Percentiles rank a stretch among this genome's conserved stretches.
phyloP scores from a whole-genome alignment of 1,140 invertebrate genomes.

The Bombus haemorrhoidalis region DNA sequence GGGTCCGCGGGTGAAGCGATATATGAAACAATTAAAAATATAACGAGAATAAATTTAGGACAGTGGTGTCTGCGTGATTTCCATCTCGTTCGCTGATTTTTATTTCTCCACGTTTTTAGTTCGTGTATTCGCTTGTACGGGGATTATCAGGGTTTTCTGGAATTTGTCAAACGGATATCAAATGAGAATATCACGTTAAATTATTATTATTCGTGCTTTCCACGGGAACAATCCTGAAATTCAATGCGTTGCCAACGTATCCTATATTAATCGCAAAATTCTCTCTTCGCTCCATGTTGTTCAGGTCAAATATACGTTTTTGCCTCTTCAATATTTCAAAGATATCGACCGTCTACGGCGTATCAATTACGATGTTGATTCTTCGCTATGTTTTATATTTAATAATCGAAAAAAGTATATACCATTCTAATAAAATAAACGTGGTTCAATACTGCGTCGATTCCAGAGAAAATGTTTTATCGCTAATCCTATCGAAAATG shows the following conservation, averaged over 20 bases:
- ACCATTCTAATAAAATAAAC: too few species aligned
- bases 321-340: neutral
- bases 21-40: neutral
- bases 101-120: neutral
- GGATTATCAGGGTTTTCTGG: neutral
- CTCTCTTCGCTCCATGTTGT: too few species aligned
- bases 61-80: neutral
- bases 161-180: neutral
- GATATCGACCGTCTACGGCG: too few species aligned
- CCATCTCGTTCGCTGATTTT: neutral
- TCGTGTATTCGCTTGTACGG: neutral
- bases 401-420: too few species aligned
- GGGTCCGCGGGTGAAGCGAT: neutral
- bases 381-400: too few species aligned
- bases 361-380: neutral
- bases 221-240: neutral
- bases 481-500: too few species aligned
- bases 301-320: too few species aligned
- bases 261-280: neutral
- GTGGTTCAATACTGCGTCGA: too few species aligned
- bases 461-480: too few species aligned
- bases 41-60: neutral
- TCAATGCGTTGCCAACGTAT: neutral
- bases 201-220: neutral
- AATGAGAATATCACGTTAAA: neutral